Conservation (phyloP, 2,888 invertebrate species). For the Crepidodera aurea region DNA sequence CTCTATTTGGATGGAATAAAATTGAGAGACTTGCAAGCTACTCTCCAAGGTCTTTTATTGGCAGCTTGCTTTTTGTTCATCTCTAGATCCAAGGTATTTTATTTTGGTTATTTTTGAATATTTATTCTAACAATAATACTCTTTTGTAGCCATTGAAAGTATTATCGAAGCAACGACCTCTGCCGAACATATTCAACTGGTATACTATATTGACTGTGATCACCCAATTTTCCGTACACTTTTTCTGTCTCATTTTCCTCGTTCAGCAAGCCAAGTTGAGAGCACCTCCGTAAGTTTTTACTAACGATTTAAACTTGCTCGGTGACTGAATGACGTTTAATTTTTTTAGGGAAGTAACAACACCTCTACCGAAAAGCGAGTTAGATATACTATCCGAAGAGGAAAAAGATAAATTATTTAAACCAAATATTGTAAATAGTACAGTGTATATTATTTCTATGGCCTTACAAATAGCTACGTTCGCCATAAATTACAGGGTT, state of each 20-base stretch:
- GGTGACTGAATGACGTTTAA: slow-evolving; percentile 1
- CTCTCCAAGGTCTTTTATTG: slow-evolving; percentile 92
- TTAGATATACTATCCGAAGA: slow-evolving; percentile 62
- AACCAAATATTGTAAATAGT: slow-evolving; percentile 94
- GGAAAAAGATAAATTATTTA: slow-evolving; percentile 85
- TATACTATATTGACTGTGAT: slow-evolving; percentile 97
- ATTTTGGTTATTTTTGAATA: slow-evolving; percentile 4
- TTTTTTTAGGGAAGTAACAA: slow-evolving; percentile 65
- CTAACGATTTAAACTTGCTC: neutral
- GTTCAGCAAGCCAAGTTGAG: slow-evolving; percentile 81
- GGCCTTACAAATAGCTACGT: slow-evolving; percentile 96
- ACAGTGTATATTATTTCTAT: slow-evolving; percentile 98
- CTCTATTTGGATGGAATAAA: slow-evolving; percentile 98
- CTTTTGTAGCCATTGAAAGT: slow-evolving; percentile 83
- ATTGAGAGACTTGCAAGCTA: slow-evolving; percentile 97
- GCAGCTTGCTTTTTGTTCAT: slow-evolving; percentile 98
- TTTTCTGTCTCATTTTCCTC: slow-evolving; percentile 87
- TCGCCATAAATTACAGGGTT: slow-evolving; percentile 99
- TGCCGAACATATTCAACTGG: slow-evolving; percentile 98
- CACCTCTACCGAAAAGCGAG: slow-evolving; percentile 61
- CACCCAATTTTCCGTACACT: slow-evolving; percentile 94
- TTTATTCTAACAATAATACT: slow-evolving; percentile 14
- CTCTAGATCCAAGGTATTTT: slow-evolving; percentile 91
- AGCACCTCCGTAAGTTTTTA: slow-evolving; percentile 72
- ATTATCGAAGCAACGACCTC: slow-evolving; percentile 90